Conservation (phyloP, 2,888 invertebrate species). For the Epsilonema sp. region DNA sequence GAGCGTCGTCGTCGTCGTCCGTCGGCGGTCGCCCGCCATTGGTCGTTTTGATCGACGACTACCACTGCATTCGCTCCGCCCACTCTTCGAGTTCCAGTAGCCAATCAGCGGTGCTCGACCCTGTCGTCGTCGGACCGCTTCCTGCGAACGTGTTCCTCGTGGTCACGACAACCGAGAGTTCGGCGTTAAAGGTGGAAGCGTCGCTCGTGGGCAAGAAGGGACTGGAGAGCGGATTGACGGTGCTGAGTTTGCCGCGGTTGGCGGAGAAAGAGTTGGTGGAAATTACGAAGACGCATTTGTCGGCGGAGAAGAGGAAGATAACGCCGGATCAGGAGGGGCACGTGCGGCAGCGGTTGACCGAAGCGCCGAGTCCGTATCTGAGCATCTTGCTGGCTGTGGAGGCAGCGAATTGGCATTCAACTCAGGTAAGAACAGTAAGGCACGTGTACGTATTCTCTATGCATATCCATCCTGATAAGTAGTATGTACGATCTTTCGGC, state of each 20-base stretch:
- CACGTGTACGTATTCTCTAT: no score
- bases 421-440: no score
- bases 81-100: conserved; percentile 7
- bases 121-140: background rate
- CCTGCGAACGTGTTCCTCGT: conserved; percentile 1
- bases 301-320: background rate
- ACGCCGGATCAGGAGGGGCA: background rate
- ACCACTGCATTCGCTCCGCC: conserved; percentile 19
- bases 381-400: background rate
- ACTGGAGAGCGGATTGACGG: background rate
- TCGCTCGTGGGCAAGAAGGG: no score
- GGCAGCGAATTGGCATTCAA: background rate
- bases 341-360: background rate
- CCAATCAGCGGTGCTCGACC: no score
- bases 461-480: no score
- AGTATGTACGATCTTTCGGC: no score
- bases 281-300: background rate
- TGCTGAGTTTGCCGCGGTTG: background rate
- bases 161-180: no score
- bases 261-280: background rate
- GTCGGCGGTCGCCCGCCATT: no score
- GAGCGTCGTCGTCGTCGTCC: no score
- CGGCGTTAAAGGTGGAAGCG: no score
- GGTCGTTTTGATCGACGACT: conserved; percentile 23
- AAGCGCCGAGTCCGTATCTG: background rate